Percentiles rank a stretch among this genome's conserved stretches.
phyloP scores from a whole-genome alignment of 2,888 invertebrate genomes.

The Pogonocherus hispidulus region DNA sequence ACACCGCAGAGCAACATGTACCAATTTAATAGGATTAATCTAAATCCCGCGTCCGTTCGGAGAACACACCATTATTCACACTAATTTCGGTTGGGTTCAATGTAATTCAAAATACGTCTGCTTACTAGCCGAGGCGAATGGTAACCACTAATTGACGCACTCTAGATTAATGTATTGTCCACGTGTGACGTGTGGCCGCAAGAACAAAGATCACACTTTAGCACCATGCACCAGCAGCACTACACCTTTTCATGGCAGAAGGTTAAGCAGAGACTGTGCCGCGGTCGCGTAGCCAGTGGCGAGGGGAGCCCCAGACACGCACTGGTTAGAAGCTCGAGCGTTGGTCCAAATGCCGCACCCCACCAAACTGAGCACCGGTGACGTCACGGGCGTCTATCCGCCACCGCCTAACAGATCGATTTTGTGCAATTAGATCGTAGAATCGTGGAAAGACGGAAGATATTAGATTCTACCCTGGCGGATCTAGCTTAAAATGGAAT shows the following conservation, averaged over 20 bases:
- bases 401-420: conserved; percentile 61
- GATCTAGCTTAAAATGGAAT: background rate
- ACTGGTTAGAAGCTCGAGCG: conserved; percentile 47
- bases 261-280: conserved; percentile 20
- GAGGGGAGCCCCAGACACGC: conserved; percentile 47
- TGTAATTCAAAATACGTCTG: conserved; percentile 8
- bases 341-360: conserved; percentile 59
- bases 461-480: conserved; percentile 1
- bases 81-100: conserved; percentile 19
- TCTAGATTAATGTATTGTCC: conserved; percentile 12
- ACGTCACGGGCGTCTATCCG: conserved; percentile 65
- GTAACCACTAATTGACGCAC: conserved; percentile 23
- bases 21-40: conserved; percentile 11
- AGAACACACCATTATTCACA: conserved; percentile 1
- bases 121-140: background rate
- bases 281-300: conserved; percentile 5
- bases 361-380: conserved; percentile 67
- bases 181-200: conserved; percentile 18
- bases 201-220: conserved; percentile 19
- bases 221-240: conserved; percentile 15
- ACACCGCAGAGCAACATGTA: conserved; percentile 16
- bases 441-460: conserved; percentile 9
- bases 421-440: conserved; percentile 57
- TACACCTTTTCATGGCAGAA: conserved; percentile 24
- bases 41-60: background rate